Evolutionary conservation across 2,888 invertebrate species (phyloP), one percentile per base, ranked within the genome.

Genomic region (Cacoxenus indagator): DNA sequence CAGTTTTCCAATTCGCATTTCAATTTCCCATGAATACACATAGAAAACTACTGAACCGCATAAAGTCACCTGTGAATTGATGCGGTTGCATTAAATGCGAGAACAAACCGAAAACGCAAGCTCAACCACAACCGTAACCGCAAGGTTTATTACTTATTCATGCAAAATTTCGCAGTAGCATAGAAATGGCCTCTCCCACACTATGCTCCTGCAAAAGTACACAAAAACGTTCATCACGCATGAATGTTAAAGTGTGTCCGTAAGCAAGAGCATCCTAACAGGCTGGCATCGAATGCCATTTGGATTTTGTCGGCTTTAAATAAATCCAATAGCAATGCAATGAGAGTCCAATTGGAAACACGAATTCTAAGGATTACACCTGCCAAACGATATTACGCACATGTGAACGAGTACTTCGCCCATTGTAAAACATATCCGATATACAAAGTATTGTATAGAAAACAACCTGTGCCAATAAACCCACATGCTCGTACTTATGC

Each of bases 141-240:
- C 29, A 27, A 31, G 31, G 17, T n/a, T 59, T 59, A 59, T 59
- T 17, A 59, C 31, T 59, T 59, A 59, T 59, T 59, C 31, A 59
- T 59, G 29, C 31, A 59, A 59, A 57, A 29, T 29, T 57, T 57
- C n/a, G n/a, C n/a, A n/a, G 29, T 17, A 29, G 57, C 51, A 22
- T 51, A 11, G 51, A 22, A 51, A n/a, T 9, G 51, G n/a, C n/a
- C n/a, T n/a, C n/a, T n/a, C n/a, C n/a, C 5, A 37, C 5, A 9
- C 31, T 31, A 31, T 31, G 37, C 37, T 14, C 5, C 37, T 11
- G 37, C 14, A 37, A 11, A 37, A 37, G 8, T 9, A 22, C 17
- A 51, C 51, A 8, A 19, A 51, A 17, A 51, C 51, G 22, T 51
- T 17, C 51, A 51, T 43, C 17, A 31, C 37, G 31, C 29, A 59